Base-by-base conservation (phyloP, 2,797 vertebrate species). In the Scomberomorus guttatus region DNA sequence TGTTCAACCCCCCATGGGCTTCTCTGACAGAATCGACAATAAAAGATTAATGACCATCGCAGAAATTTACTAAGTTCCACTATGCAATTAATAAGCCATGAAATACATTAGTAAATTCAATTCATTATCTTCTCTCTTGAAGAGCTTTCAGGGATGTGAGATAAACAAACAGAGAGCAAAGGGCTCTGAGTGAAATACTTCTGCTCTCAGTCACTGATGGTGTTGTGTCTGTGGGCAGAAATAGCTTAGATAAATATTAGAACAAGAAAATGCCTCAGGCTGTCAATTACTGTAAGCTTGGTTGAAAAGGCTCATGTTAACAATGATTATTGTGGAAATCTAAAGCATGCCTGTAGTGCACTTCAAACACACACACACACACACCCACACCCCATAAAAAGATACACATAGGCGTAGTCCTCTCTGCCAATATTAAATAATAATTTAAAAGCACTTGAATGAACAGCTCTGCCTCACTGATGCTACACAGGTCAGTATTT, bases 31-130 rank as follows among this genome's bases (percentile, higher is more conserved):
- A 72, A 89, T 86, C 56, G 74, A 93, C 89, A 88, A 92, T 91
- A 87, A 86, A 92, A 91, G 92, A 93, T 93, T 89, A 91, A 94
- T 93, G 87, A 71, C 79, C 63, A 79, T 24, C 66, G 74, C 63
- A 81, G 78, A 80, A 80, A 84, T 79, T 64, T 34, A 42, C 63
- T 42, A 83, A 82, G 58, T 84, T 92, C 72, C 62, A 85, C 84
- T 67, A 74, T 69, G 74, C 85, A 92, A 91, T 93, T 93, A 94
- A 95, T 94, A 93, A 89, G 84, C 84, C 85, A 85, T 93, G 89
- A 92, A 93, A 92, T 79, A 86, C 82, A 90, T 90, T 83, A 69
- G 65, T 84, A 83, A 75, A 80, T 72, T 82, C 72, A 88, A 83
- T 86, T 91, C 75, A 83, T 86, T 83, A 91, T 92, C 77, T 54